phyloP scores from a whole-genome alignment of 1,140 invertebrate species.

The Drosophila bipectinata region DNA sequence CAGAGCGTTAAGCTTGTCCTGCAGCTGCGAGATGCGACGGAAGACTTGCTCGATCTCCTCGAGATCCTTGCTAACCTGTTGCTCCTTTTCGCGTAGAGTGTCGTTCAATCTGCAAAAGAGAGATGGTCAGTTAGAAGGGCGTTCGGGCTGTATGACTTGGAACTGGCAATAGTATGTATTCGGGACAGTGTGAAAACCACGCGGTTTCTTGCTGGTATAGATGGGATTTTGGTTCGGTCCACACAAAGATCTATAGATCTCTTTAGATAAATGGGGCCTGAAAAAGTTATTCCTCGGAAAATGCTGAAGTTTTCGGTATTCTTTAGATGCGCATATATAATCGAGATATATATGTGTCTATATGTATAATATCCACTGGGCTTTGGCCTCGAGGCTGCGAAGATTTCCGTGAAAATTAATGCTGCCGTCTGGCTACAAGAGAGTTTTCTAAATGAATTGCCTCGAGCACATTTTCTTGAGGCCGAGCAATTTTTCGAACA shows the following conservation, averaged over 20 bases:
- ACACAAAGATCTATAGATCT: conserved; percentile 34
- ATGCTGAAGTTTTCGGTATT: conserved; percentile 65
- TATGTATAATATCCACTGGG: conserved; percentile 50
- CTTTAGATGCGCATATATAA: conserved; percentile 36
- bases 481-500: conserved; percentile 50
- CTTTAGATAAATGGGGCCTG: conserved; percentile 41
- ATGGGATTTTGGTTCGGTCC: conserved; percentile 35
- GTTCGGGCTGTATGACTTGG: conserved; percentile 13
- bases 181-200: conserved; percentile 67
- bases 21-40: conserved; percentile 87
- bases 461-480: conserved; percentile 28
- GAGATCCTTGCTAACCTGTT: conserved; percentile 86
- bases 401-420: conserved; percentile 82
- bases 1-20: conserved; percentile 87
- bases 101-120: conserved; percentile 84
- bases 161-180: conserved; percentile 31
- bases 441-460: conserved; percentile 81
- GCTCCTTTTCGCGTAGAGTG: conserved; percentile 86
- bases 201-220: conserved; percentile 59
- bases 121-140: conserved; percentile 63
- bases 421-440: conserved; percentile 81
- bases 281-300: conserved; percentile 54
- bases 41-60: conserved; percentile 86
- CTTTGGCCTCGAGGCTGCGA: conserved; percentile 72
- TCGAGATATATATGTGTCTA: conserved; percentile 24